Evolutionary conservation across 2,797 vertebrate species (phyloP), one percentile per base, ranked within the genome.

Genomic region (Emys orbicularis): DNA sequence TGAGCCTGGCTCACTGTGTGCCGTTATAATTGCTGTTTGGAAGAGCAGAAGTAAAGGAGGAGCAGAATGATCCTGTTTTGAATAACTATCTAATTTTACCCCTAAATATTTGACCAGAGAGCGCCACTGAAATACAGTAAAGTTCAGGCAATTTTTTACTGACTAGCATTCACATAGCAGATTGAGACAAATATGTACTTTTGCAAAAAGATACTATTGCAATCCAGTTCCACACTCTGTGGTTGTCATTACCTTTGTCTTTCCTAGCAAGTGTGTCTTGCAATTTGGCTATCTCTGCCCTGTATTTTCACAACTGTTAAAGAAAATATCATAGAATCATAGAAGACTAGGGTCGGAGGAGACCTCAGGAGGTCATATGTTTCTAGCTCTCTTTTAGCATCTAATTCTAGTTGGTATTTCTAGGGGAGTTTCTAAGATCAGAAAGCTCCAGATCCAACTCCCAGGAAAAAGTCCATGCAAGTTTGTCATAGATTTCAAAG

Each of bases 381-480:
- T 96, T 93, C 86, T 49, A 83, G 76, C 4, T 6, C n/a, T 80
- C 27, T 90, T 83, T 87, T 85, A 88, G 80, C 61, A 37, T 5
- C 81, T 87, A 79, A 94, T 65, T 95, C 47, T 0, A 2, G 84
- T 95, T 97, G 91, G 59, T 49, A 79, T 83, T 94, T 72, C 82
- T 12, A 90, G 81, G 93, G 89, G 56, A n/a, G 81, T 89, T 65
- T 93, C 86, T 2, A 18, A 27, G 47, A 76, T 83, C 89, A 94
- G 61, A 95, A 95, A 53, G 50, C 23, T 95, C 50, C 27, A 49
- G 57, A 88, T 53, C 88, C 72, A 88, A 86, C 41, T 87, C 25
- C 23, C 86, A 72, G 23, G 49, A 77, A 72, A 72, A 79, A 95
- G 79, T 85, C 79, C 79, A 12, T 74, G 87, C 15, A 65, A 21